Base-by-base conservation (phyloP, 2,888 invertebrate species). In the Yponomeuta evonymella region DNA sequence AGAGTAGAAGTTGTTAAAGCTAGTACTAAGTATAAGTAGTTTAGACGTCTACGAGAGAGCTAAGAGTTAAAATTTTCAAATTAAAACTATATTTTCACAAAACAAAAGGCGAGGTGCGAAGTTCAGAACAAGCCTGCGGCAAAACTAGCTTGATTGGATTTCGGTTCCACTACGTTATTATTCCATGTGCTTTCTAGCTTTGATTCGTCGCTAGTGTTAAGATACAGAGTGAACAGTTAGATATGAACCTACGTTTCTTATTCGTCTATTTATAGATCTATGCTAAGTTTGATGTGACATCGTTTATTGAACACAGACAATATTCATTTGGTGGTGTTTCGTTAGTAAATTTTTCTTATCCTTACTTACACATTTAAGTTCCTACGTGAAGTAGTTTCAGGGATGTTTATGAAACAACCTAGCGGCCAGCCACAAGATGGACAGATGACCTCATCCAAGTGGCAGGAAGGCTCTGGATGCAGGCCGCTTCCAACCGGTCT, bases 311-410 rank as follows among this genome's bases (percentile, higher is more conserved):
- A 90, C 88, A 90, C 89, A 88, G 88, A 85, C 86, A 85, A 83
- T 81, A 79, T 83, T 81, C 76, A 80, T 79, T 83, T 85, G 88
- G 87, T 88, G 87, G 87, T 86, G 84, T 84, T 83, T 87, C 85
- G 82, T 84, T 75, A 72, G 78, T 77, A 73, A 74, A 75, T 79
- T 78, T 75, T 62, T 69, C 51, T 58, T 71, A 73, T 76, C 79
- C 72, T 73, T 71, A 72, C 77, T 74, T 73, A 72, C 75, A 75
- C 75, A 73, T 65, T 65, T 65, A 65, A 58, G 12, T 65, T 10
- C 29, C 65, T 65, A 65, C 6, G 65, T 12, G 29, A 30, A 33
- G 30, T 65, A 30, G n/a, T 33, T 30, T 23, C 33, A 30, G 30
- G 10, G 33, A 29, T 65, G 65, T 23, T 10, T 29, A 12, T 65